Conservation (phyloP, 2,797 vertebrate species). For the Paguma larvata region DNA sequence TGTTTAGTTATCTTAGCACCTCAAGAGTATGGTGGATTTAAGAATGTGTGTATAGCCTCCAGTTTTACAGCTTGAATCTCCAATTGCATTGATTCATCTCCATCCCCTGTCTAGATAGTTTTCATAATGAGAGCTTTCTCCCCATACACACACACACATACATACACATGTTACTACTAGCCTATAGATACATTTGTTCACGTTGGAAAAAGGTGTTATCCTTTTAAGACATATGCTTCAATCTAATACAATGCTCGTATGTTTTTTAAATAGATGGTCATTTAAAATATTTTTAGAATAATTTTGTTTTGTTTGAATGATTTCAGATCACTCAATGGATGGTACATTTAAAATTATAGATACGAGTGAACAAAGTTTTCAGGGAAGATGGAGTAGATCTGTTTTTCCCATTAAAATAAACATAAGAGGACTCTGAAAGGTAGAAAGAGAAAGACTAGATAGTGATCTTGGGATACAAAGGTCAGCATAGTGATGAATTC, state of each 20-base stretch:
- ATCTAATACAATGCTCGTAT: not conserved
- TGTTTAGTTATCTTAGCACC: not conserved
- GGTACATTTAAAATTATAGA: not conserved
- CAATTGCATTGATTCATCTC: constrained; percentile 69
- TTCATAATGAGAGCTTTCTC: constrained; percentile 62
- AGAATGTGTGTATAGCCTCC: constrained; percentile 62
- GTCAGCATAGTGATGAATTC: not conserved
- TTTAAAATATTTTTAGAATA: constrained; percentile 1
- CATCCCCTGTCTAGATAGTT: constrained; percentile 57
- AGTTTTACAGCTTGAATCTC: constrained; percentile 74
- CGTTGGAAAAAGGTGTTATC: not conserved
- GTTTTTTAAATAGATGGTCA: not conserved
- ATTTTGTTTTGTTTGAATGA: not conserved
- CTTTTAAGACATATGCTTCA: not conserved
- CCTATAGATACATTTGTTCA: not conserved
- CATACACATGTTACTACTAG: not conserved
- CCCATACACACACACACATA: not conserved
- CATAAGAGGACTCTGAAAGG: not conserved
- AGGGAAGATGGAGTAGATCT: not conserved
- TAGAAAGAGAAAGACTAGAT: not conserved
- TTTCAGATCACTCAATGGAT: not conserved
- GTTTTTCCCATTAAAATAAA: not conserved
- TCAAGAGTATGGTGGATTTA: not conserved
- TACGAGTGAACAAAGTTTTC: not conserved
- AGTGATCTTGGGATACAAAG: not conserved